Evolutionary conservation across 2,797 vertebrate species (phyloP).

Genomic region (Agapornis canus): DNA sequence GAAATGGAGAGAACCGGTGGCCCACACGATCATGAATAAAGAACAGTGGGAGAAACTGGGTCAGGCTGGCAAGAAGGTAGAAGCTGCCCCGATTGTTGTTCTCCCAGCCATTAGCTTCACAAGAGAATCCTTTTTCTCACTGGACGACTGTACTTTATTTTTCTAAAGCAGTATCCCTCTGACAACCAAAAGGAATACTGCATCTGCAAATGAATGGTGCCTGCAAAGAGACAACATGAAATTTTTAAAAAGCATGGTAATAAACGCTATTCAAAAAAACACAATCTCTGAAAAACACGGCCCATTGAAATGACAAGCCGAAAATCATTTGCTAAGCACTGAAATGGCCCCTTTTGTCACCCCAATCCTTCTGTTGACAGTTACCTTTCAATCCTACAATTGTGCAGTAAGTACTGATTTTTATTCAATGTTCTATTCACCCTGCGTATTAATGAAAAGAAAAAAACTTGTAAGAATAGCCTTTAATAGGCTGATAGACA

Average conservation of each 20-base stretch:
- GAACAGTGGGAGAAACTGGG: constrained; percentile 69
- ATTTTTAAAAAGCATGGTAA: constrained; percentile 74
- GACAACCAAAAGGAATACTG: constrained; percentile 45
- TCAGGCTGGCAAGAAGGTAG: constrained; percentile 66
- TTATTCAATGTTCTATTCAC: constrained; percentile 87
- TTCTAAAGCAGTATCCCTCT: constrained; percentile 54
- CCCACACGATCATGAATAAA: constrained; percentile 66
- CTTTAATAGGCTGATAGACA: constrained; percentile 87
- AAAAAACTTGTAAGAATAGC: constrained; percentile 83
- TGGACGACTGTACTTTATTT: constrained; percentile 59
- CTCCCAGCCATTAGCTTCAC: constrained; percentile 32
- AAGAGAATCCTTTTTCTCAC: constrained; percentile 40
- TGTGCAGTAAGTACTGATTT: constrained; percentile 86
- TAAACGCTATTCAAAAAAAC: constrained; percentile 79
- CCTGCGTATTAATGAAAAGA: constrained; percentile 84
- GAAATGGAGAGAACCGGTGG: constrained; percentile 51
- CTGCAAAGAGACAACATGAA: constrained; percentile 69
- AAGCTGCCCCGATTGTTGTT: constrained; percentile 60
- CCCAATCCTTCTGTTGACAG: constrained; percentile 85
- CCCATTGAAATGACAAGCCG: constrained; percentile 83
- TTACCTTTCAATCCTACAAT: constrained; percentile 90
- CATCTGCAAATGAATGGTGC: constrained; percentile 69
- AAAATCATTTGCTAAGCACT: constrained; percentile 84
- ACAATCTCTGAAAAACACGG: constrained; percentile 87
- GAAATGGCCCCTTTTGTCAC: constrained; percentile 80